Percentiles rank a stretch among this genome's conserved stretches.
Conservation (phyloP, 2,797 vertebrate genomes). For the Pseudotriccus pelzelni region DNA sequence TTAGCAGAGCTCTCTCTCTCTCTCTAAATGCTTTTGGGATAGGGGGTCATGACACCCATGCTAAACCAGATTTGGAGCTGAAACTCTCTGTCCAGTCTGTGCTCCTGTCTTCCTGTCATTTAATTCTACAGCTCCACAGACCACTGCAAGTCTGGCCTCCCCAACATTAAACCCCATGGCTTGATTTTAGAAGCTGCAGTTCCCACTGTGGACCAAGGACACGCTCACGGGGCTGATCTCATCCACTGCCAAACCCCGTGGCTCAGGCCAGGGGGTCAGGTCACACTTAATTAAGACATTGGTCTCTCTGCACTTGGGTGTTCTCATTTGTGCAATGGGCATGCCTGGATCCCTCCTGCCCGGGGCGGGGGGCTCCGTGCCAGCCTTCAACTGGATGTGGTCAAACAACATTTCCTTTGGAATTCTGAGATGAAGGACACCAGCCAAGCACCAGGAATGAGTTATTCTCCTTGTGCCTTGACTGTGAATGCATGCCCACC, state of each 20-base stretch:
- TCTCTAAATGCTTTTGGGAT: background rate
- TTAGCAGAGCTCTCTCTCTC: background rate
- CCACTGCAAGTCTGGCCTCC: background rate
- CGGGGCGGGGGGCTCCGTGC: rapidly evolving
- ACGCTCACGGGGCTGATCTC: background rate
- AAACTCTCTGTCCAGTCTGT: background rate
- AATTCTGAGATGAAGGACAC: background rate
- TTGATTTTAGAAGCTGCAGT: background rate
- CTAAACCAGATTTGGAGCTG: background rate
- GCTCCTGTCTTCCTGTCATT: background rate
- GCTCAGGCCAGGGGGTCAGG: background rate
- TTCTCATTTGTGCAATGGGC: background rate
- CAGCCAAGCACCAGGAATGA: background rate
- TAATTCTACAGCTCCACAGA: background rate
- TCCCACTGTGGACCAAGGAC: background rate
- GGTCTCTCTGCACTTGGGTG: background rate
- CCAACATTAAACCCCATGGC: rapidly evolving
- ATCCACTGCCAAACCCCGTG: background rate
- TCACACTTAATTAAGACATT: background rate
- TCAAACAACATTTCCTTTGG: background rate
- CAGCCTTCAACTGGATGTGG: background rate
- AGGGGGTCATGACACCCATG: background rate
- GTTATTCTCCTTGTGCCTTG: background rate
- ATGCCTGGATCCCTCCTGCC: background rate
- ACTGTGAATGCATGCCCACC: background rate